Evolutionary conservation across 2,888 invertebrate genomes (phyloP).

Genomic region (Drosophila testacea): DNA sequence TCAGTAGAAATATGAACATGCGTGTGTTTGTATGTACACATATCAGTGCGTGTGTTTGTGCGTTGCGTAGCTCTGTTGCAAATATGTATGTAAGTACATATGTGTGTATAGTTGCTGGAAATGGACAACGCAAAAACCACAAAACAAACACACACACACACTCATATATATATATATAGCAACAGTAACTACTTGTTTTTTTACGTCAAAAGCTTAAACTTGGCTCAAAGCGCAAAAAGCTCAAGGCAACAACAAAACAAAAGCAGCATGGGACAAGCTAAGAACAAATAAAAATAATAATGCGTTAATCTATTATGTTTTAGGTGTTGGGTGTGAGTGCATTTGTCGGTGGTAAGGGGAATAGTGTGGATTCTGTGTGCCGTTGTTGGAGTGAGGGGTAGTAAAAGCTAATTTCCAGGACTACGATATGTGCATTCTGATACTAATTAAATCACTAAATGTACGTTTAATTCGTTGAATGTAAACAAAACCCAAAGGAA

Average conservation of each 20-base stretch:
- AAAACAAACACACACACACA: slow-evolving; percentile 1
- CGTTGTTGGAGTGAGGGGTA: too few relatives aligned
- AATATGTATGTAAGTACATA: neutral
- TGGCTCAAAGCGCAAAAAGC: slow-evolving; percentile 3
- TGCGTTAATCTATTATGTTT: neutral
- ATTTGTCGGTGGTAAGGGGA: neutral
- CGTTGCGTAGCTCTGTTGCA: neutral
- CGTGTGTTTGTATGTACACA: neutral
- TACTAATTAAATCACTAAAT: too few relatives aligned
- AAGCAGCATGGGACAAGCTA: neutral
- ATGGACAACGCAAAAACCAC: slow-evolving; percentile 16
- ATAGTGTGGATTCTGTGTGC: too few relatives aligned
- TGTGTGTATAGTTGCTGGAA: slow-evolving; percentile 7
- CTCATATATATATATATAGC: neutral
- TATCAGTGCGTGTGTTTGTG: neutral
- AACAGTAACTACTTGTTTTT: neutral
- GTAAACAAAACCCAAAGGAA: too few relatives aligned
- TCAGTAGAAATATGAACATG: slow-evolving; percentile 5
- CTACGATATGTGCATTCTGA: too few relatives aligned
- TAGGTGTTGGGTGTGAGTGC: neutral
- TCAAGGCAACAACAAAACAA: neutral
- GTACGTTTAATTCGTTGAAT: too few relatives aligned
- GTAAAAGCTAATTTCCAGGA: too few relatives aligned
- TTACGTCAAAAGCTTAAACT: slow-evolving; percentile 16
- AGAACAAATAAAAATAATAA: neutral